Evolutionary conservation across 2,888 invertebrate genomes (phyloP).

Genomic region (Chrysomela aeneicollis): DNA sequence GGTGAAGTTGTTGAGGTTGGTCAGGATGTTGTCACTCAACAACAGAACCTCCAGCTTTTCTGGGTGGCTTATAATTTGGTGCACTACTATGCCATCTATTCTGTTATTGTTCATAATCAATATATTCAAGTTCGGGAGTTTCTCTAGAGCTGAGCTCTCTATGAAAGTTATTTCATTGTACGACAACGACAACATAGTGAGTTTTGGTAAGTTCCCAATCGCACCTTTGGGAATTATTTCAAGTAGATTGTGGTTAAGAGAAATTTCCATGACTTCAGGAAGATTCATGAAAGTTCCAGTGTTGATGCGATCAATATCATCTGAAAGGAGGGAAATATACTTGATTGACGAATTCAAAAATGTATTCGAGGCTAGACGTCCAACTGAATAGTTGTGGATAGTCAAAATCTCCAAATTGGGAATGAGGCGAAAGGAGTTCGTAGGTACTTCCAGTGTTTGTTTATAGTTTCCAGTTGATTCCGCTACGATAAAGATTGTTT

Average conservation of each 20-base stretch:
- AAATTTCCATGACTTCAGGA: conserved; percentile 32
- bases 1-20: conserved; percentile 31
- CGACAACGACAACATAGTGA: conserved; percentile 24
- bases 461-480: not conserved
- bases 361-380: conserved; percentile 13
- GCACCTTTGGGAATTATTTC: conserved; percentile 23
- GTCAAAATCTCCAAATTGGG: not conserved
- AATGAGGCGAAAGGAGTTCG: not conserved
- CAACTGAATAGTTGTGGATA: not conserved
- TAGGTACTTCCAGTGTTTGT: not conserved
- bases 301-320: conserved; percentile 27
- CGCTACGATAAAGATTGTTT: not conserved
- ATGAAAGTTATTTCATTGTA: too few relatives aligned
- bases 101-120: too few relatives aligned
- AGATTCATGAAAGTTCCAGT: too few relatives aligned
- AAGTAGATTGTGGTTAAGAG: conserved; percentile 29
- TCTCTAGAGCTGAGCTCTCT: too few relatives aligned
- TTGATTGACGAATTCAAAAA: conserved; percentile 31
- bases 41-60: conserved; percentile 1
- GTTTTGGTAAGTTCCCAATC: conserved; percentile 28
- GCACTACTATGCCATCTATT: too few relatives aligned
- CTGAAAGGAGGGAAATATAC: conserved; percentile 18
- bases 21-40: conserved; percentile 19
- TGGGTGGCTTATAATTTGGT: conserved; percentile 6
- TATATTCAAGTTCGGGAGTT: too few relatives aligned